Conservation (phyloP, 2,888 invertebrate species). For the Thecocarcelia acutangulata region DNA sequence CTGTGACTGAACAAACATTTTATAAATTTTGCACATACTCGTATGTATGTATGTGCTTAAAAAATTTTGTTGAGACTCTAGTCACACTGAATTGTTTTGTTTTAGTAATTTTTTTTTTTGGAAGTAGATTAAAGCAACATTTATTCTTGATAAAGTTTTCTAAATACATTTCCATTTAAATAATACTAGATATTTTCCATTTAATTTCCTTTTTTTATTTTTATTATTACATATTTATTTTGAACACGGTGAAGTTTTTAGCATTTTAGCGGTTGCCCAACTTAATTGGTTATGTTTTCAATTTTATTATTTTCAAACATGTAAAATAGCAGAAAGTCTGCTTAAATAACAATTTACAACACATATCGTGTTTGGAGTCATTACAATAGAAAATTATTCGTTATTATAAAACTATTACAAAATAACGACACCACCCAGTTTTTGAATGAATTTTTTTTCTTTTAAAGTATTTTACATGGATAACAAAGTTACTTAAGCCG, state of each 20-base stretch:
- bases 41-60: too few species aligned
- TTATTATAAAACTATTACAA: slow-evolving; percentile 59
- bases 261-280: not conserved
- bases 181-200: too few species aligned
- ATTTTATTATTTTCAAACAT: slow-evolving; percentile 32
- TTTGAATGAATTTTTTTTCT: slow-evolving; percentile 36
- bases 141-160: too few species aligned
- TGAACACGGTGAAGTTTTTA: not conserved
- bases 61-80: too few species aligned
- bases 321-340: slow-evolving; percentile 29
- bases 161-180: too few species aligned
- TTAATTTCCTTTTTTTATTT: too few species aligned
- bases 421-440: slow-evolving; percentile 61
- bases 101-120: too few species aligned
- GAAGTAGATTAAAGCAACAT: too few species aligned
- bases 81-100: too few species aligned
- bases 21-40: too few species aligned
- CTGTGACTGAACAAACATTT: too few species aligned
- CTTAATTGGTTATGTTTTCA: not conserved
- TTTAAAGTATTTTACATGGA: slow-evolving; percentile 12
- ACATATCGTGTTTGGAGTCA: slow-evolving; percentile 53
- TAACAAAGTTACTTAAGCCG: slow-evolving; percentile 31
- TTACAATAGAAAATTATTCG: slow-evolving; percentile 52
- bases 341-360: slow-evolving; percentile 31
- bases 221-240: not conserved